Evolutionary conservation across 2,797 vertebrate genomes (phyloP), one percentile per base, ranked within the genome.

Genomic region (Pseudocheirus occidentalis): DNA sequence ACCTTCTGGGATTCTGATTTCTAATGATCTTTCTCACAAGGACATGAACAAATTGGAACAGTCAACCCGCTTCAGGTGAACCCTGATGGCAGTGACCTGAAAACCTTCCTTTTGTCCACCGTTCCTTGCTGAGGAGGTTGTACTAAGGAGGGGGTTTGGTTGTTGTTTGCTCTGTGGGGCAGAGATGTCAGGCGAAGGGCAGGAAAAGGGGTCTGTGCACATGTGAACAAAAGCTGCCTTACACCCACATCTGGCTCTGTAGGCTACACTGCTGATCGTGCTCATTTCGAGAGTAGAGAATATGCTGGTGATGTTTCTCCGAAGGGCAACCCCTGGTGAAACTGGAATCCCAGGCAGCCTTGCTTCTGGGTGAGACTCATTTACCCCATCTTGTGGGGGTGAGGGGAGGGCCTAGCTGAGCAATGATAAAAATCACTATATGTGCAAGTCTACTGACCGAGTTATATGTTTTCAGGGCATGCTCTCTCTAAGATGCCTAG

Each of bases 321-420:
- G 87, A 97, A 97, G 97, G 98, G 98, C 24, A 98, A 98, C 97
- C 98, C 98, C 96, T 50, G n/a, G 97, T 59, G 94, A 66, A 94
- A 58, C 97, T 40, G 90, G 92, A 94, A 55, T 28, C 10, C 59
- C 95, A 55, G 95, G 95, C 57, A 27, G 90, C 95, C 92, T 92
- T n/a, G 10, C 73, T 55, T 91, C 92, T 92, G 66, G 96, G 92
- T 93, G 66, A 96, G 92, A 91, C 10, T 0, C 55, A 66, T 18
- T 94, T 93, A 34, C 93, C 95, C 97, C 92, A 40, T 56, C 89
- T 92, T 94, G 62, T 2, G 16, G 90, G 21, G 93, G 24, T 4
- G 89, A 91, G 90, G 55, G 13, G 28, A 90, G 18, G 92, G 3
- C 57, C 87, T 24, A 18, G 40, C 55, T 66, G 53, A 66, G 92